phyloP scores from a whole-genome alignment of 2,888 invertebrate genomes.

The Lithophane leautieri region DNA sequence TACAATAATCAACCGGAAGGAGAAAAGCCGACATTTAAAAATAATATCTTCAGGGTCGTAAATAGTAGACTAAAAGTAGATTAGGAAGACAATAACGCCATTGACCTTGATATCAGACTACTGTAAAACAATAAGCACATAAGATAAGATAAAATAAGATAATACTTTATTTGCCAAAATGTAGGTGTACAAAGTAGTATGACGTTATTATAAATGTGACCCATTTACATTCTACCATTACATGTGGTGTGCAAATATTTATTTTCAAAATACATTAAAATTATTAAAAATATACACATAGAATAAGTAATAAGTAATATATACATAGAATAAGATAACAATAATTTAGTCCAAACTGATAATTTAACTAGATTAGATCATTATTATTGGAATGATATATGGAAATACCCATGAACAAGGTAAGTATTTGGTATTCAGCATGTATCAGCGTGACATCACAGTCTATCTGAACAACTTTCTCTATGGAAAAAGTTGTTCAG shows the following conservation, averaged over 20 bases:
- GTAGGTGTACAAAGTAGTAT: no score
- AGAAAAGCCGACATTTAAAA: not conserved
- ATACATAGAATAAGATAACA: constrained; percentile 23
- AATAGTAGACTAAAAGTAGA: constrained; percentile 12
- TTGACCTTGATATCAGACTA: constrained; percentile 29
- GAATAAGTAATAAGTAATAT: no score
- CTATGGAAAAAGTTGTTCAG: no score
- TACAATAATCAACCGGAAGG: constrained; percentile 24
- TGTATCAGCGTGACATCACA: no score
- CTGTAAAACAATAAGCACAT: constrained; percentile 9
- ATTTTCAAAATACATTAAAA: no score
- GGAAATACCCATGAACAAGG: not conserved
- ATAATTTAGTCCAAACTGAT: constrained; percentile 21
- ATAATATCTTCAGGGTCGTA: constrained; percentile 34
- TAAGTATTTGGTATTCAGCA: not conserved
- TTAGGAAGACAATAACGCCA: constrained; percentile 9
- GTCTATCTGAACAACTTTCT: no score
- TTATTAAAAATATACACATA: no score
- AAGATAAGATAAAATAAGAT: no score
- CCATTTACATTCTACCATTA: no score
- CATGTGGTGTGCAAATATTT: no score
- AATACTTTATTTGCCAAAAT: no score
- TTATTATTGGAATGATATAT: not conserved
- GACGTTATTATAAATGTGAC: no score
- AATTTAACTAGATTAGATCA: constrained; percentile 21